Evolutionary conservation across 2,888 invertebrate genomes (phyloP).

Genomic region (Bugula neritina): DNA sequence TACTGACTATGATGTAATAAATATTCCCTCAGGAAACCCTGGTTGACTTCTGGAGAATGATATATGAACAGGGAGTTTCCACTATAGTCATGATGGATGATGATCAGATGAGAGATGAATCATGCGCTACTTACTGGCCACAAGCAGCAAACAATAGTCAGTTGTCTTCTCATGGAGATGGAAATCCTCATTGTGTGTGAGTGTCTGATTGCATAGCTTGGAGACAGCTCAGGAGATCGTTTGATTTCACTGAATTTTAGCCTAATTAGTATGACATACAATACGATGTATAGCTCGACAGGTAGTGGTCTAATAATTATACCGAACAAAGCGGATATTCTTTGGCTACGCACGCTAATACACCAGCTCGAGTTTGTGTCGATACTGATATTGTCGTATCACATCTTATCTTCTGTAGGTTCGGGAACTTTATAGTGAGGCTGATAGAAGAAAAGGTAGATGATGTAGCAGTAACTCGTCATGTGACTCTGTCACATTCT

Average conservation of each 20-base stretch:
- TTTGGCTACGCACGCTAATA: too few species aligned
- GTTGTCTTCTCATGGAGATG: not conserved
- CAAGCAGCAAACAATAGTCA: not conserved
- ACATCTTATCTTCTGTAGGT: not conserved
- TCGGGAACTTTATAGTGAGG: not conserved
- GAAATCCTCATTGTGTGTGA: too few species aligned
- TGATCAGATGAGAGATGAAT: slow-evolving; percentile 39
- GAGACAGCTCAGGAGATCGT: too few species aligned
- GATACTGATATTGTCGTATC: not conserved
- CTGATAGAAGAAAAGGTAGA: not conserved
- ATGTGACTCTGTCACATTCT: not conserved
- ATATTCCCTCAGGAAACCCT: slow-evolving; percentile 42
- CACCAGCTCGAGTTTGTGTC: not conserved
- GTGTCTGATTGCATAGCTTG: too few species aligned
- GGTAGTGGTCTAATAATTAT: too few species aligned
- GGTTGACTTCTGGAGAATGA: slow-evolving; percentile 50
- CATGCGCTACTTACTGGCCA: slow-evolving; percentile 46
- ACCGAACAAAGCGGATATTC: not conserved
- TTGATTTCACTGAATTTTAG: too few species aligned
- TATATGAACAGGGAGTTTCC: slow-evolving; percentile 45
- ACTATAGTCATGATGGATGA: slow-evolving; percentile 48
- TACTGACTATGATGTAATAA: too few species aligned
- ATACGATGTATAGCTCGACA: not conserved
- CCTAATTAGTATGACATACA: not conserved
- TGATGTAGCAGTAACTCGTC: not conserved